These are phyloP conservation scores for Cephalopachus bancanus DNA, from an alignment of 2,797 vertebrate species.

Conservation along the genomic window DNA sequence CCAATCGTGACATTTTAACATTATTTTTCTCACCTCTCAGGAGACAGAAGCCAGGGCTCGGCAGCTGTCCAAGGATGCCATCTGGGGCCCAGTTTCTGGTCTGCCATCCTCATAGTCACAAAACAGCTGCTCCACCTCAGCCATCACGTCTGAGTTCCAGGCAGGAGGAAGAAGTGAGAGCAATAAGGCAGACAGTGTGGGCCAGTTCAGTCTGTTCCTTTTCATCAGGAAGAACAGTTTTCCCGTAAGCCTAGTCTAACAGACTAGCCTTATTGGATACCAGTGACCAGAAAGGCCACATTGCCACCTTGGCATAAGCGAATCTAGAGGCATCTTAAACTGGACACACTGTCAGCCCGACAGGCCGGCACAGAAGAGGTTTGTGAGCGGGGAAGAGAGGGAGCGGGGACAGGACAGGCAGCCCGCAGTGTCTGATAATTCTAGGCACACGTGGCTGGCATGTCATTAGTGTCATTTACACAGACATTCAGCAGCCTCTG, in stretches of 20 bases:
- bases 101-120: not conserved
- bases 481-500: rapidly evolving
- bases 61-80: not conserved
- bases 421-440: rapidly evolving
- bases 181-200: too few species aligned
- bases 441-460: rapidly evolving
- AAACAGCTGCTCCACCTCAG: not conserved
- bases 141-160: not conserved
- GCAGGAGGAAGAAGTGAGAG: not conserved
- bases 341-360: not conserved
- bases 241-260: not conserved
- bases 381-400: not conserved
- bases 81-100: not conserved
- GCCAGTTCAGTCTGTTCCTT: not conserved
- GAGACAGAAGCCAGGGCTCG: not conserved
- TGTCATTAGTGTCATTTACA: rapidly evolving
- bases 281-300: not conserved
- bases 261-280: too few species aligned
- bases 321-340: not conserved
- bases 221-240: not conserved
- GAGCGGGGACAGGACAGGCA: rapidly evolving
- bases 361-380: rapidly evolving
- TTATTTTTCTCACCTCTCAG: not conserved
- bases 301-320: not conserved
- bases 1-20: rapidly evolving